Evolutionary conservation across 2,113 vertebrate genomes (phyloP), one percentile per base, ranked within the genome.

Genomic region (Gymnobelideus leadbeateri): DNA sequence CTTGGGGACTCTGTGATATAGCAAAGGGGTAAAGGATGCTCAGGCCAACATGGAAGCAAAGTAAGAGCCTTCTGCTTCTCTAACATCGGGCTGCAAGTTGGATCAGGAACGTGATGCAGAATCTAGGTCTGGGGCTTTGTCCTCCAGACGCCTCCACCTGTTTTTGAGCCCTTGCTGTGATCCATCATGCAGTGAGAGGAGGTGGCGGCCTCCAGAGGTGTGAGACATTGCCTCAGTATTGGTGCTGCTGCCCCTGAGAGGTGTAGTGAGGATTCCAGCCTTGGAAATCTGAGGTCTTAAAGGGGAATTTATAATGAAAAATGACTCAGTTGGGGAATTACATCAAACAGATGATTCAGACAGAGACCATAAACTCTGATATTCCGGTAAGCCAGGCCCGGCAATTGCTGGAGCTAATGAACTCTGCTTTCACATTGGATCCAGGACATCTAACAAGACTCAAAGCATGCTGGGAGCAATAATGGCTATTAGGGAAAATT

Each of bases 401-500:
- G 92, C 92, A 89, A 93, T 93, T 93, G 92, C 92, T 93, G 68
- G 43, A 89, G 90, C 51, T 91, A 50, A 55, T 84, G 77, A 16
- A 24, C 84, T 10, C 77, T 47, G 91, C 25, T 12, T 89, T 77
- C 23, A 50, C 19, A 3, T 43, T 24, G 37, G 77, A 84, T 54
- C 19, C 47, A 43, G 46, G 90, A 91, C 50, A 37, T 43, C 90
- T 91, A 28, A 51, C 52, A 89, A 51, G 92, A 50, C 92, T 77
- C 68, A 93, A 89, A 77, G 61, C 92, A 93, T 93, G 92, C 92
- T 93, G 92, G 92, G 92, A 93, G 50, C 68, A 50, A 43, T 93
- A 93, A 93, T 89, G 50, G 68, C 92, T 93, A 93, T 93, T 93
- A 93, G 92, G 68, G 50, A 89, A 93, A 93, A 93, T 93, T 89